Percentiles rank a stretch among this genome's conserved stretches.
phyloP scores from a whole-genome alignment of 2,113 vertebrate species.

The Serranochromis macrocephalus region DNA sequence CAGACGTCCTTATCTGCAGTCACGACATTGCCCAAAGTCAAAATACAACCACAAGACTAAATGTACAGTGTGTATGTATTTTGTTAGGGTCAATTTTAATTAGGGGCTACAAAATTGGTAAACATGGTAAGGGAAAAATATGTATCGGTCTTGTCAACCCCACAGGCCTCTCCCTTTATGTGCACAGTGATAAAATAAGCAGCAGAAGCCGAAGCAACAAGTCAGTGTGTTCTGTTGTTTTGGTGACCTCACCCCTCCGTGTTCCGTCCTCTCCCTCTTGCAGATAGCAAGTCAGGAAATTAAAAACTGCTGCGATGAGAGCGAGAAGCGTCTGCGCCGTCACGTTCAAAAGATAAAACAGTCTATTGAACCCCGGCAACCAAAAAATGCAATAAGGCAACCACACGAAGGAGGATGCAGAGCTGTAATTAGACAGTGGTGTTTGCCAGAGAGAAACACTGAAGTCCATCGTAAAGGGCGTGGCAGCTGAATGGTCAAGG shows the following conservation, averaged over 20 bases:
- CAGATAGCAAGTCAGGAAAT: slow-evolving; percentile 73
- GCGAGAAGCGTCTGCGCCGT: neutral
- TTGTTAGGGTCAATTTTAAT: neutral
- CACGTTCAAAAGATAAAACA: slow-evolving; percentile 59
- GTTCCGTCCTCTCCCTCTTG: neutral
- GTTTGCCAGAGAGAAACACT: slow-evolving; percentile 4
- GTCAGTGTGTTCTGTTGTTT: slow-evolving; percentile 1
- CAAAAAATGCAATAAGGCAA: slow-evolving; percentile 55
- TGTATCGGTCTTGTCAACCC: neutral
- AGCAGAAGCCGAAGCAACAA: neutral
- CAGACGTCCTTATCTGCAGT: neutral
- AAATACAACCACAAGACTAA: neutral
- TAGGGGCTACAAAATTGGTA: neutral
- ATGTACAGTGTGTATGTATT: neutral
- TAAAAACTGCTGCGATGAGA: slow-evolving; percentile 33
- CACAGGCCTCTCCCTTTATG: neutral
- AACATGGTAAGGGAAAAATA: neutral
- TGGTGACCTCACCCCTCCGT: neutral
- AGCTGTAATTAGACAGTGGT: slow-evolving; percentile 36
- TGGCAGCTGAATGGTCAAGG: neutral
- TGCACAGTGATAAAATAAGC: neutral
- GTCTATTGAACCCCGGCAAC: slow-evolving; percentile 54
- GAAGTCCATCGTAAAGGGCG: neutral
- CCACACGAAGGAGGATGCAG: slow-evolving; percentile 17
- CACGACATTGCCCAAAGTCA: too few relatives aligned